Evolutionary conservation across 2,113 vertebrate genomes (phyloP).

Genomic region (Leptobrachium leishanense): DNA sequence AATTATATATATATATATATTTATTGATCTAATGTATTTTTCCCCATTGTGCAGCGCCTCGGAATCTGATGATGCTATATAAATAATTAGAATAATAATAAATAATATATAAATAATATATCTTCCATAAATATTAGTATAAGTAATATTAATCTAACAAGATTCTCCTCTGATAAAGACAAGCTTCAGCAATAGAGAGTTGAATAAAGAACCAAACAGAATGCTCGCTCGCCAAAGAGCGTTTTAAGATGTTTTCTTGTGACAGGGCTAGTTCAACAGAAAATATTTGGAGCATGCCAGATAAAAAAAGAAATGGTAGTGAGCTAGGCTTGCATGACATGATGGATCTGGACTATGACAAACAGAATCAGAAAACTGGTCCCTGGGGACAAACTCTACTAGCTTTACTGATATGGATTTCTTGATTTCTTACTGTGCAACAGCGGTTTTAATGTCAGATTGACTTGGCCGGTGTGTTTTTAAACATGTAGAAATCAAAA

Average conservation of each 20-base stretch:
- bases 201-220: conserved; percentile 72
- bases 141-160: conserved; percentile 93
- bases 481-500: conserved; percentile 84
- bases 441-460: conserved; percentile 80
- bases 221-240: conserved; percentile 82
- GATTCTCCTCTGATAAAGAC: conserved; percentile 89
- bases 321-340: conserved; percentile 83
- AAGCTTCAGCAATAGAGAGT: conserved; percentile 79
- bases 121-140: conserved; percentile 79
- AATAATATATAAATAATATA: conserved; percentile 59
- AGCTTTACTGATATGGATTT: conserved; percentile 82
- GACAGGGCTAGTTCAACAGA: conserved; percentile 86
- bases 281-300: conserved; percentile 85
- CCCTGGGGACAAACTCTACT: conserved; percentile 78
- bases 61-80: too few species aligned
- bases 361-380: conserved; percentile 86
- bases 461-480: conserved; percentile 80
- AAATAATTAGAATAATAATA: too few species aligned
- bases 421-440: conserved; percentile 82
- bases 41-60: background rate
- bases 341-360: conserved; percentile 91
- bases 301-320: conserved; percentile 70
- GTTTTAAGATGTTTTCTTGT: conserved; percentile 88
- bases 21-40: too few species aligned
- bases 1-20: too few species aligned